Conservation (phyloP, 2,113 vertebrate genomes). For the Neodontobutis hainanensis region DNA sequence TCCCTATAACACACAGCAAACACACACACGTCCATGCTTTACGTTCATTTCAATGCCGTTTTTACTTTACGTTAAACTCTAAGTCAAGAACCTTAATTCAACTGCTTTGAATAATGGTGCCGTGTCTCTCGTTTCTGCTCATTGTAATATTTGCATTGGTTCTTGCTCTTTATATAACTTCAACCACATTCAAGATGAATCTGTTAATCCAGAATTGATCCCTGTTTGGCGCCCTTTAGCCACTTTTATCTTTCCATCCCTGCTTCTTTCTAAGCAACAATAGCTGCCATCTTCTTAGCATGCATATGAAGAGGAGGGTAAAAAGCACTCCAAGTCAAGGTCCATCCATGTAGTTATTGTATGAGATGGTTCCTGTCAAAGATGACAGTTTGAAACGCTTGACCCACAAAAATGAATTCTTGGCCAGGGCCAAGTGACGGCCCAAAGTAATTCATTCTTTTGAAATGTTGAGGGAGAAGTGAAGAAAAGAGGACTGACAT, state of each 20-base stretch:
- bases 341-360: constrained; percentile 77
- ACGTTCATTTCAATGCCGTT: constrained; percentile 54
- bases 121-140: constrained; percentile 45
- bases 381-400: constrained; percentile 81
- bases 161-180: constrained; percentile 28
- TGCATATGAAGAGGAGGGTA: constrained; percentile 50
- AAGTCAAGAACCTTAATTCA: constrained; percentile 79
- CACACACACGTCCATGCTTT: constrained; percentile 81
- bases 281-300: constrained; percentile 57
- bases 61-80: constrained; percentile 50
- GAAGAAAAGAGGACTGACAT: constrained; percentile 62
- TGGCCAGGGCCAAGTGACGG: constrained; percentile 77
- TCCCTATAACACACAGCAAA: constrained; percentile 80
- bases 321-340: constrained; percentile 68
- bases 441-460: constrained; percentile 78
- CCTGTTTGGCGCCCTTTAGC: constrained; percentile 33
- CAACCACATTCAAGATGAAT: constrained; percentile 46
- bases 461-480: constrained; percentile 70
- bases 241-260: constrained; percentile 19
- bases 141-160: constrained; percentile 14
- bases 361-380: constrained; percentile 79
- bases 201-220: constrained; percentile 63
- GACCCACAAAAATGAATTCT: constrained; percentile 82
- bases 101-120: constrained; percentile 78
- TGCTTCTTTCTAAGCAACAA: constrained; percentile 33